Evolutionary conservation across 2,888 invertebrate genomes (phyloP).

Genomic region (Agrochola litura): DNA sequence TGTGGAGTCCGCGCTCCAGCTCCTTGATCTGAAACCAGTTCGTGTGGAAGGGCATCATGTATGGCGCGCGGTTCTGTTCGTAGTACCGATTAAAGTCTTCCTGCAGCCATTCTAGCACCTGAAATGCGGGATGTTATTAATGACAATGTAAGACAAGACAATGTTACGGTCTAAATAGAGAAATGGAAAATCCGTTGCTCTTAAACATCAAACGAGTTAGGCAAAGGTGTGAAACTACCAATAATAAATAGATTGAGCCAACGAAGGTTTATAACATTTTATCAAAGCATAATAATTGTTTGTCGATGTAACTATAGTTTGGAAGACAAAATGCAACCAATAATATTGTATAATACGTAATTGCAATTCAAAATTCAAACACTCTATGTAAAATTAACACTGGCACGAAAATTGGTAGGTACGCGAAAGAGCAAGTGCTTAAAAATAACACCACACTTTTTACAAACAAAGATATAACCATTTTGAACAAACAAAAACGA

Average conservation of each 20-base stretch:
- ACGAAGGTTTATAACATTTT: neutral
- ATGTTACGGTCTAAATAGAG: neutral
- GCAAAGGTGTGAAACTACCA: neutral
- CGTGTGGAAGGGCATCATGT: conserved; percentile 99
- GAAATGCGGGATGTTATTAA: conserved; percentile 65
- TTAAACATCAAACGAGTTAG: neutral
- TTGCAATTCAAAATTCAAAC: conserved; percentile 18
- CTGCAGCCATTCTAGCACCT: conserved; percentile 96
- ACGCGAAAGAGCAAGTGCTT: conserved; percentile 26
- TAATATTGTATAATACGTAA: neutral
- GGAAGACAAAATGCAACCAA: neutral
- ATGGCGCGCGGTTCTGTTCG: conserved; percentile 96
- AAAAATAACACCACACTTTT: conserved; percentile 42
- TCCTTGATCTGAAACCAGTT: conserved; percentile 98
- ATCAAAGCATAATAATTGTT: neutral
- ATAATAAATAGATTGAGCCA: neutral
- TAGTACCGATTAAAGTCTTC: conserved; percentile 97
- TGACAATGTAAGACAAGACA: neutral
- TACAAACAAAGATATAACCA: conserved; percentile 40
- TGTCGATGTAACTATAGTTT: neutral
- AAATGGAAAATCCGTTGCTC: neutral
- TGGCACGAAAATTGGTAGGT: conserved; percentile 9
- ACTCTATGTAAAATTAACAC: conserved; percentile 25
- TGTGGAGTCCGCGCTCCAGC: conserved; percentile 95
- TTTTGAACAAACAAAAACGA: conserved; percentile 43